Percentiles rank a stretch among this genome's conserved stretches.
Conservation (phyloP, 2,113 vertebrate genomes). For the Semnopithecus entellus region DNA sequence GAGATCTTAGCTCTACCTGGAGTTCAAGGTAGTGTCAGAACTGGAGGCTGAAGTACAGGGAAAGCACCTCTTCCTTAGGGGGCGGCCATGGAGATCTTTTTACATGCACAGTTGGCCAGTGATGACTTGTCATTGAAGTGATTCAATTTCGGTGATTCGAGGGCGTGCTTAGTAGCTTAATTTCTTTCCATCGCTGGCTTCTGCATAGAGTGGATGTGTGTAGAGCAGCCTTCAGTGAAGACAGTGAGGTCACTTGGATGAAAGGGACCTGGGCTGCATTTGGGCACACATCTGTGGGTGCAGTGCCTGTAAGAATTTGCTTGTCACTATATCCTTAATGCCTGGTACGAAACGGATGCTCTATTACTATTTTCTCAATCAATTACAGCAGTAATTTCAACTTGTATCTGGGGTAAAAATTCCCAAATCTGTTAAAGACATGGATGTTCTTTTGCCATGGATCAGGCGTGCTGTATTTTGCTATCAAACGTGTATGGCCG, state of each 20-base stretch:
- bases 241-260: not conserved
- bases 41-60: not conserved
- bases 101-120: not conserved
- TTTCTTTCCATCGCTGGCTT: not conserved
- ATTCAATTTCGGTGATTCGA: not conserved
- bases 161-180: not conserved
- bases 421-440: not conserved
- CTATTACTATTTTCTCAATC: not conserved
- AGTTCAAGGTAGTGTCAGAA: conserved; percentile 71
- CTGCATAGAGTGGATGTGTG: not conserved
- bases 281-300: not conserved
- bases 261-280: not conserved
- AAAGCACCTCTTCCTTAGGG: not conserved
- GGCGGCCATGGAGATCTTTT: conserved; percentile 15
- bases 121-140: not conserved
- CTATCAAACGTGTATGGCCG: not conserved
- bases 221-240: not conserved
- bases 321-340: not conserved
- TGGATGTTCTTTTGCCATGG: not conserved
- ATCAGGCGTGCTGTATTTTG: not conserved
- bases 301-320: not conserved
- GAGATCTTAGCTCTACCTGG: conserved; percentile 54
- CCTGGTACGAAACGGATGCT: not conserved
- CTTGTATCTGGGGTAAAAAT: not conserved
- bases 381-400: not conserved